Evolutionary conservation across 2,888 invertebrate genomes (phyloP), one percentile per base, ranked within the genome.

Genomic region (Germaria angustata): DNA sequence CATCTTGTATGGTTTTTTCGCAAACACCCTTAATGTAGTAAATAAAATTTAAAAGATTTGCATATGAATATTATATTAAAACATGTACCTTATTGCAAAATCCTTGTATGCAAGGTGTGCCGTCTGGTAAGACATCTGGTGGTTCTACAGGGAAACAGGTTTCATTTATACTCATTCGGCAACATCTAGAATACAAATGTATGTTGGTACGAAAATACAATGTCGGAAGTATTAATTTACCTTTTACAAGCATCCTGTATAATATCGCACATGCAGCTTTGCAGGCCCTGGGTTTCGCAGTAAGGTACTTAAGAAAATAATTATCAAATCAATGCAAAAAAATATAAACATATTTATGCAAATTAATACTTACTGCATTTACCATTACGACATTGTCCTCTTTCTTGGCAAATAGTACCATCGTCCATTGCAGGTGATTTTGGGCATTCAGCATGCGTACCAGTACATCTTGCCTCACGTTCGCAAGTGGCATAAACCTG

Each of bases 221-320:
- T 28, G 28, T 28, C 3, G 6, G 6, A 28, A 28, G 28, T 28
- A 6, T n/a, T n/a, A n/a, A 22, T 46, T 68, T 73, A 89, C 88
- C 98, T 93, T 88, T 96, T 97, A 90, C 99, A 99, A 4, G 98
- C 98, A 88, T 97, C 96, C 84, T 94, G 95, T 88, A 97, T 95
- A 86, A 96, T 95, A 89, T 98, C 98, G 91, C 99, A 99, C 96
- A 98, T 98, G 93, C 99, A 99, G 90, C 98, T 97, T 90, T 96
- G 96, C 89, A 96, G 92, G 63, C 95, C 96, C 90, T 97, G 96
- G 17, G 97, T 97, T 92, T 99, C 98, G 91, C 99, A 99, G 91
- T 96, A 98, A 0, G 98, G 97, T 73, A 89, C 82, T 82, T 51
- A 13, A 34, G 2, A 69, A 57, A 72, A 72, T 8, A n/a, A 20